Evolutionary conservation across 2,888 invertebrate genomes (phyloP).

Genomic region (Ephialtes manifestator): DNA sequence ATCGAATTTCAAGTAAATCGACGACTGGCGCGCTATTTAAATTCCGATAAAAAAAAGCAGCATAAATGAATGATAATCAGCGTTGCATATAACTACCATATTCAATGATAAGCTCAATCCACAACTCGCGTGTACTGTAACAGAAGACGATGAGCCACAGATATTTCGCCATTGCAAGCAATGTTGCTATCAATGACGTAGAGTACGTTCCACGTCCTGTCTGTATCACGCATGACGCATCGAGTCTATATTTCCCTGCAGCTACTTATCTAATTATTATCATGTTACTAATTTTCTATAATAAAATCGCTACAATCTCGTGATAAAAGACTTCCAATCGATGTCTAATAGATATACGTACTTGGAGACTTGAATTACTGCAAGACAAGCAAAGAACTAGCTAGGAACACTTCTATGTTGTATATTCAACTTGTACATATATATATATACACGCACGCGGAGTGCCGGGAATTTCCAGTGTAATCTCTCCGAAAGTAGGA

Average conservation of each 20-base stretch:
- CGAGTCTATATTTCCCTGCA: neutral
- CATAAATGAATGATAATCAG: neutral
- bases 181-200: neutral
- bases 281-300: neutral
- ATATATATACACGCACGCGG: neutral
- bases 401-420: too few relatives aligned
- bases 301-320: neutral
- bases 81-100: neutral
- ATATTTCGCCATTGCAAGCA: neutral
- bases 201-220: neutral
- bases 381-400: too few relatives aligned
- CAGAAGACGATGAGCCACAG: too few relatives aligned
- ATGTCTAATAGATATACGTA: too few relatives aligned
- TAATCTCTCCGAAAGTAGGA: constrained; percentile 2
- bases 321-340: too few relatives aligned
- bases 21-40: neutral
- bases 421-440: too few relatives aligned
- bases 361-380: too few relatives aligned
- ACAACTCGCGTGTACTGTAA: neutral
- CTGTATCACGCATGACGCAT: neutral
- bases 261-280: neutral
- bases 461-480: constrained; percentile 6
- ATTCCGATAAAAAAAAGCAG: neutral
- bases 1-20: neutral
- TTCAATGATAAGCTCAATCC: neutral